These are phyloP conservation scores for Tetranychus cinnabarinus DNA, from an alignment of 1,140 invertebrate genomes.

Conservation along the genomic window DNA sequence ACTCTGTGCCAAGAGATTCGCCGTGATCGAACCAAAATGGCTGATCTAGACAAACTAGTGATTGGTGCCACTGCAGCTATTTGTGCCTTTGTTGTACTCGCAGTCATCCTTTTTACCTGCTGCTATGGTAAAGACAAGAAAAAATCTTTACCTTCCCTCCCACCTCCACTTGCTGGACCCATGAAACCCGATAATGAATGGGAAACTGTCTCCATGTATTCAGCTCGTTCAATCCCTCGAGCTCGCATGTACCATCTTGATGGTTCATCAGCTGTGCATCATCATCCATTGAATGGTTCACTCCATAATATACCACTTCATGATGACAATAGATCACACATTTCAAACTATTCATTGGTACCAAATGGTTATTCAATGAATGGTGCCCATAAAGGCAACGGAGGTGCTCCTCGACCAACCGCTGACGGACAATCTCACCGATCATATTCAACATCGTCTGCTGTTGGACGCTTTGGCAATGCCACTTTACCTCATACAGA, in stretches of 20 bases:
- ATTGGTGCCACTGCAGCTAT: constrained; percentile 78
- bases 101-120: constrained; percentile 54
- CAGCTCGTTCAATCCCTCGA: constrained; percentile 60
- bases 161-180: constrained; percentile 12
- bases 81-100: constrained; percentile 63
- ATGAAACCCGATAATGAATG: constrained; percentile 34
- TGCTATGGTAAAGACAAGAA: constrained; percentile 38
- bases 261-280: constrained; percentile 1
- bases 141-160: constrained; percentile 8
- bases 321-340: constrained; percentile 10
- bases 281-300: constrained; percentile 3
- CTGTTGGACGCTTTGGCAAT: background rate
- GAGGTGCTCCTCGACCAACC: background rate
- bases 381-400: background rate
- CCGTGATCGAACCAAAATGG: constrained; percentile 31
- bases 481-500: background rate
- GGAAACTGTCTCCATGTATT: constrained; percentile 79
- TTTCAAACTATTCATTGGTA: constrained; percentile 6
- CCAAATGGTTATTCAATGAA: background rate
- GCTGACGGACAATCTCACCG: background rate
- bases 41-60: constrained; percentile 79
- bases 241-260: constrained; percentile 36
- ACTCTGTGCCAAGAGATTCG: constrained; percentile 66
- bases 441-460: background rate
- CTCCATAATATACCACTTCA: background rate